Conservation (phyloP, 1,140 invertebrate genomes). For the Bombus sibiricus region DNA sequence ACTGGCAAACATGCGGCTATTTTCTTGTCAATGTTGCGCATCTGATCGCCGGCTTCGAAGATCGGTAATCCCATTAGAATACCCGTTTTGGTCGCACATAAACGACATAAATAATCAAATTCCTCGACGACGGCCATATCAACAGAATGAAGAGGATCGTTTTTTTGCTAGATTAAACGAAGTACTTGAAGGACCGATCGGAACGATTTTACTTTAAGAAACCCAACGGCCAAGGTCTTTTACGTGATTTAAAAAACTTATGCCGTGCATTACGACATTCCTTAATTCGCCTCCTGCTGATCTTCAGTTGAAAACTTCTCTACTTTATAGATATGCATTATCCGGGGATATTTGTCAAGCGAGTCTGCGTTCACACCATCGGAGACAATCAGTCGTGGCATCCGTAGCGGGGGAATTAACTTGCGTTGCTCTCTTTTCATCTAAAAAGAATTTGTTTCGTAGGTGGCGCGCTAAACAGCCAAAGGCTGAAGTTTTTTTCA, state of each 20-base stretch:
- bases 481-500: neutral
- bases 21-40: constrained; percentile 85
- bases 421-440: constrained; percentile 38
- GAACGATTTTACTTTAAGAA: constrained; percentile 18
- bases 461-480: constrained; percentile 30
- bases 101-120: constrained; percentile 83
- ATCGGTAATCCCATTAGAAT: constrained; percentile 84
- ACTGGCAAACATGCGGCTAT: constrained; percentile 85
- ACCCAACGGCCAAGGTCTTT: constrained; percentile 15
- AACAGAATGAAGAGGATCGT: constrained; percentile 30
- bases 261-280: constrained; percentile 48
- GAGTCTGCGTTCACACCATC: constrained; percentile 44
- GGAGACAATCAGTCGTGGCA: constrained; percentile 28
- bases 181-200: constrained; percentile 12
- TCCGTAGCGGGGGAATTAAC: constrained; percentile 28
- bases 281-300: neutral
- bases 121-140: constrained; percentile 86
- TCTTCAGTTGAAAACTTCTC: constrained; percentile 11
- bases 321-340: constrained; percentile 44
- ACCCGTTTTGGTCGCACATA: constrained; percentile 84
- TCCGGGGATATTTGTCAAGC: constrained; percentile 50
- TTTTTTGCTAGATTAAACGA: constrained; percentile 16
- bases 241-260: constrained; percentile 8
- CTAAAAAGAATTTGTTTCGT: constrained; percentile 29
- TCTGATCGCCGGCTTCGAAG: constrained; percentile 83